phyloP scores from a whole-genome alignment of 2,888 invertebrate species.

The Muschampia plurimacula region DNA sequence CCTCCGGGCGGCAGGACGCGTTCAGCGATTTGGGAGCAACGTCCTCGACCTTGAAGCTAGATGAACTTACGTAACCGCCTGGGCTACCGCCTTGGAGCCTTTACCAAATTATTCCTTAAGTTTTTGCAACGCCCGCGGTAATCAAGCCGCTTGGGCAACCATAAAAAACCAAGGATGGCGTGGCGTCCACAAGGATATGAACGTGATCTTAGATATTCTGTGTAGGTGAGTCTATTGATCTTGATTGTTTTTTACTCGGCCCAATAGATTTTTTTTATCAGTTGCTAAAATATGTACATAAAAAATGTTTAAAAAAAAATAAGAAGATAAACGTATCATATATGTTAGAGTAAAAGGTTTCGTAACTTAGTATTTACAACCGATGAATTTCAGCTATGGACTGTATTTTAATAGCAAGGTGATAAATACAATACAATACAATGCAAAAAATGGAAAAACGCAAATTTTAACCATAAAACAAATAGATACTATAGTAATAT shows the following conservation, averaged over 20 bases:
- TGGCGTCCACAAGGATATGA: not conserved
- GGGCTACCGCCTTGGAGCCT: slow-evolving; percentile 72
- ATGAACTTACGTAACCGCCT: slow-evolving; percentile 83
- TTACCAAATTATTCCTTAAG: slow-evolving; percentile 76
- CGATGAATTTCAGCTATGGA: too few relatives aligned
- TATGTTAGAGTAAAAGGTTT: too few relatives aligned
- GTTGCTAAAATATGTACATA: too few relatives aligned
- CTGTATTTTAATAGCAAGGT: too few relatives aligned
- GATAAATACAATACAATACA: too few relatives aligned
- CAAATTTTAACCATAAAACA: too few relatives aligned
- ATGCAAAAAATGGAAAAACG: too few relatives aligned
- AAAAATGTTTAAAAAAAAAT: too few relatives aligned
- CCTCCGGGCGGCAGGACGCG: slow-evolving; percentile 73
- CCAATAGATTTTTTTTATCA: not conserved
- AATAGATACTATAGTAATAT: too few relatives aligned
- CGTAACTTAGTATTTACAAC: too few relatives aligned
- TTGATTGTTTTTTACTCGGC: not conserved
- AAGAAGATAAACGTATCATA: too few relatives aligned
- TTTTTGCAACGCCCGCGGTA: slow-evolving; percentile 77
- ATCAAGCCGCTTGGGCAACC: slow-evolving; percentile 50
- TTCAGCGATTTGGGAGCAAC: slow-evolving; percentile 84
- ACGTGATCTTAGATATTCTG: not conserved
- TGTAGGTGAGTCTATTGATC: not conserved
- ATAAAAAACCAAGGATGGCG: slow-evolving; percentile 27
- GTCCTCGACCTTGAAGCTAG: slow-evolving; percentile 85